Conservation (phyloP, 2,888 invertebrate species). For the Xestia sexstrigata region DNA sequence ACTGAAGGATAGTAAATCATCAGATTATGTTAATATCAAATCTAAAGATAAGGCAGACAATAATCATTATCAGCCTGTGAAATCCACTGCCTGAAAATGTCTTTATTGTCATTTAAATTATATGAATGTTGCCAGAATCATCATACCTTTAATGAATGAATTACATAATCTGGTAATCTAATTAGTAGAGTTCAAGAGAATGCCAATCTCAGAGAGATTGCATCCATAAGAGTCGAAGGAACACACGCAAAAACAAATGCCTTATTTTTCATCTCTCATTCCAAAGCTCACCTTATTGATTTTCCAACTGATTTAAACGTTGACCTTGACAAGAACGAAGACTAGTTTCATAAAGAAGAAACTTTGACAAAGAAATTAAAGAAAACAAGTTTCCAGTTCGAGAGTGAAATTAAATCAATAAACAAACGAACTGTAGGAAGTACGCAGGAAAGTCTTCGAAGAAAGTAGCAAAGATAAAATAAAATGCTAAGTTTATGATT, state of each 20-base stretch:
- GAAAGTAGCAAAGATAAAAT: conserved; percentile 6
- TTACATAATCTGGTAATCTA: neutral
- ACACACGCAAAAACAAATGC: neutral
- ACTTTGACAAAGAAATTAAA: conserved; percentile 17
- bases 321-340: conserved; percentile 7
- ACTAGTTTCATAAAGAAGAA: conserved; percentile 5
- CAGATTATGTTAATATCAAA: neutral
- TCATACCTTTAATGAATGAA: neutral
- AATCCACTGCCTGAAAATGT: neutral
- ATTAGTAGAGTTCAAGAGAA: neutral
- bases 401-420: conserved; percentile 34
- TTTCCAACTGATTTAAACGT: neutral
- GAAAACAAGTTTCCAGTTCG: conserved; percentile 20
- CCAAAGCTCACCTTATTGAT: neutral
- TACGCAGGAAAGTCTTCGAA: conserved; percentile 1
- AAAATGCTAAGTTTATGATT: neutral
- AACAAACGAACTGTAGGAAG: conserved; percentile 16
- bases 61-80: neutral
- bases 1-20: neutral
- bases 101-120: neutral
- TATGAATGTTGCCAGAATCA: neutral
- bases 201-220: neutral
- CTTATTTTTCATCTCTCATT: neutral
- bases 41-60: neutral
- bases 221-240: neutral